Percentiles rank a stretch among this genome's conserved stretches.
These are phyloP conservation scores for Osmerus eperlanus DNA, from an alignment of 2,113 vertebrate species.

Conservation along the genomic window DNA sequence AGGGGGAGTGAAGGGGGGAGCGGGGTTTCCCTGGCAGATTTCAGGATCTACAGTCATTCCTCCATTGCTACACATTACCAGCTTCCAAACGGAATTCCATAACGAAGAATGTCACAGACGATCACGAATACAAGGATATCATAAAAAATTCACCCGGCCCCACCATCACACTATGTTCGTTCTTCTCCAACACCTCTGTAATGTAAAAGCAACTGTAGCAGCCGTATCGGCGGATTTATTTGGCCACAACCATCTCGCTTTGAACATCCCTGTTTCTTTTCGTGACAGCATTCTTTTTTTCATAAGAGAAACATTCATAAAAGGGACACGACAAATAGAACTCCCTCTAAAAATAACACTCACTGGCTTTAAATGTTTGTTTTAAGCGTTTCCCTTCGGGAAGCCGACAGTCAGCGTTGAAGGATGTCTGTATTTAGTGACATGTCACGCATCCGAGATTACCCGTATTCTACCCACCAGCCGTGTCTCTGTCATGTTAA, in stretches of 20 bases:
- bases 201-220: neutral
- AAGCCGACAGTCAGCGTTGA: constrained; percentile 58
- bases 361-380: neutral
- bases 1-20: constrained; percentile 21
- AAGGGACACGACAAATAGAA: constrained; percentile 53
- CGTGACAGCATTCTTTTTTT: constrained; percentile 2
- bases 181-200: neutral
- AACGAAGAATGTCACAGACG: constrained; percentile 33
- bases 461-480: constrained; percentile 35
- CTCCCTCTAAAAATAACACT: neutral
- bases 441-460: constrained; percentile 9
- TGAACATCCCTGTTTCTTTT: constrained; percentile 19
- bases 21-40: constrained; percentile 75
- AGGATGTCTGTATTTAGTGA: constrained; percentile 25
- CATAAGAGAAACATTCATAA: too few species aligned
- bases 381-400: constrained; percentile 32
- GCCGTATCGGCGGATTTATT: constrained; percentile 21
- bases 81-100: constrained; percentile 35
- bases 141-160: constrained; percentile 63
- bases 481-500: constrained; percentile 42
- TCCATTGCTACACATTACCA: constrained; percentile 48
- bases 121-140: constrained; percentile 35
- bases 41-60: constrained; percentile 57
- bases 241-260: neutral
- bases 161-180: constrained; percentile 23